A percentile compares a stretch with the other conserved stretches of the same genome.
These are phyloP conservation scores for crab-eating macaque (Macaca fascicularis) DNA, from an alignment of 2,113 vertebrate genomes.

Conservation along the genomic window T2T-MFA8v1.1 NC_088385.1:113507501-113508000, in stretches of 20 bases:
- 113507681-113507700: background rate
- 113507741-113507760: conserved; percentile 36
- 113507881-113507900: background rate
- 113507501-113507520: conserved; percentile 17
- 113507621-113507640: accelerated
- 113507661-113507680: background rate
- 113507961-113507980: background rate
- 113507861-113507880: background rate
- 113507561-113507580: background rate
- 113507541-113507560: conserved; percentile 36
- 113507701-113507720: background rate
- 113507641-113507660: background rate
- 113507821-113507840: background rate
- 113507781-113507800: background rate
- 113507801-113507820: background rate
- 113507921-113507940: accelerated
- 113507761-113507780: conserved; percentile 39
- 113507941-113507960: background rate
- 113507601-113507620: background rate
- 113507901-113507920: background rate
- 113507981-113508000: background rate
- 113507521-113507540: conserved; percentile 45
- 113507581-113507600: background rate
- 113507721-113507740: background rate
- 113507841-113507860: background rate